phyloP scores from a whole-genome alignment of 1,140 invertebrate genomes.

The Campoletis sonorensis region DNA sequence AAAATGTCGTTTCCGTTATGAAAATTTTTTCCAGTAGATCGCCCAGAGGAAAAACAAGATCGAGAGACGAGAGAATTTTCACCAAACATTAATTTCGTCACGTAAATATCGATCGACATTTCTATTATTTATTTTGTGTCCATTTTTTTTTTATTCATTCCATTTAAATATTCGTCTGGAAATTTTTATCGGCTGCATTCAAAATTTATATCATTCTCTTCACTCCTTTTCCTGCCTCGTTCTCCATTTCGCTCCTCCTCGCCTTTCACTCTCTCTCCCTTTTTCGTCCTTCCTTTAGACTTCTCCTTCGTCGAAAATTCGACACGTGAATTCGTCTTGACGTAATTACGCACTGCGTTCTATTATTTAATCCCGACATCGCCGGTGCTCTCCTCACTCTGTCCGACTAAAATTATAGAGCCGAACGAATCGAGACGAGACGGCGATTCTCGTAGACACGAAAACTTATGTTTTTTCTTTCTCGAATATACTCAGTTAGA shows the following conservation, averaged over 20 bases:
- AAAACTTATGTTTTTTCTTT: conserved; percentile 2
- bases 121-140: background rate
- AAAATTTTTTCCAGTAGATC: too few relatives aligned
- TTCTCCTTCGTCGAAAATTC: background rate
- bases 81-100: too few relatives aligned
- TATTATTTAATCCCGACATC: conserved; percentile 28
- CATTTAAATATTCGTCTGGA: background rate
- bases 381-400: background rate
- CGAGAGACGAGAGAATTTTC: too few relatives aligned
- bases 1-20: too few relatives aligned
- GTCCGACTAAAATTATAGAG: conserved; percentile 7
- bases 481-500: conserved; percentile 21
- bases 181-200: background rate
- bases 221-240: background rate
- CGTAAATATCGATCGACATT: too few relatives aligned
- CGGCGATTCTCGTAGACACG: background rate
- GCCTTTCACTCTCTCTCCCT: background rate
- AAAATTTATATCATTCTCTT: background rate
- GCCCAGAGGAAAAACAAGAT: too few relatives aligned
- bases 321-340: conserved; percentile 3
- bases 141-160: background rate
- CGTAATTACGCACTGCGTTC: conserved; percentile 11
- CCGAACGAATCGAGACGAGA: background rate
- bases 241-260: background rate
- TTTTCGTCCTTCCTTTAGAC: background rate